A percentile compares a stretch with the other conserved stretches of the same genome.
Evolutionary conservation across 1,140 invertebrate species (phyloP).

Genomic region (Mercenaria mercenaria): DNA sequence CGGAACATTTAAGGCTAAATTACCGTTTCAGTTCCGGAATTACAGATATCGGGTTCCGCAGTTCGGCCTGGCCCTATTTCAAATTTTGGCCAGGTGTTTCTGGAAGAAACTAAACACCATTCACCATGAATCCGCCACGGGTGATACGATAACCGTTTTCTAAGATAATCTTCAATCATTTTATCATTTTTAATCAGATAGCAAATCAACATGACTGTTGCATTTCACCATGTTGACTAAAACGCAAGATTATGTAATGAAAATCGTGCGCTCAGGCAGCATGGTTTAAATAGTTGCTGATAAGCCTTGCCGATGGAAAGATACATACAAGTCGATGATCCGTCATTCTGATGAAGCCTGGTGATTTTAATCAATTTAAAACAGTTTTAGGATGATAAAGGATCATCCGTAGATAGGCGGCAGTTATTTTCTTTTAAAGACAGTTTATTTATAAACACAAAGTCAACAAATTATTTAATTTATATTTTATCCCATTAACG

Average conservation of each 20-base stretch:
- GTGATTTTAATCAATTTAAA: slow-evolving; percentile 14
- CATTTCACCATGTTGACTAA: slow-evolving; percentile 48
- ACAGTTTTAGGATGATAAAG: not conserved
- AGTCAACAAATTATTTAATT: no score
- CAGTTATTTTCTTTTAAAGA: no score
- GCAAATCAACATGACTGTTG: slow-evolving; percentile 40
- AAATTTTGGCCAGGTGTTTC: slow-evolving; percentile 42
- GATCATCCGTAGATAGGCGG: not conserved
- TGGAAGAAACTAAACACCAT: not conserved
- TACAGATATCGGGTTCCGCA: not conserved
- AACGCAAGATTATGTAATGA: slow-evolving; percentile 60
- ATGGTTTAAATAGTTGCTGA: slow-evolving; percentile 37
- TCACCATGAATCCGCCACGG: slow-evolving; percentile 19
- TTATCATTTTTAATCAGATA: slow-evolving; percentile 51
- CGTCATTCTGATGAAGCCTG: not conserved
- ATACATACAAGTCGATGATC: slow-evolving; percentile 9
- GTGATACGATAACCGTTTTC: slow-evolving; percentile 30
- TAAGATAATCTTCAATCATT: slow-evolving; percentile 60
- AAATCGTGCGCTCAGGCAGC: slow-evolving; percentile 50
- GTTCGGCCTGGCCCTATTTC: not conserved
- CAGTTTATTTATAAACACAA: no score
- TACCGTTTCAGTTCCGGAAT: no score
- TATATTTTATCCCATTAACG: no score
- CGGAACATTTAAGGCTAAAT: no score
- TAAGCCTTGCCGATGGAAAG: slow-evolving; percentile 10